Evolutionary conservation across 2,888 invertebrate genomes (phyloP), one percentile per base, ranked within the genome.

Genomic region (Maniola hyperantus): DNA sequence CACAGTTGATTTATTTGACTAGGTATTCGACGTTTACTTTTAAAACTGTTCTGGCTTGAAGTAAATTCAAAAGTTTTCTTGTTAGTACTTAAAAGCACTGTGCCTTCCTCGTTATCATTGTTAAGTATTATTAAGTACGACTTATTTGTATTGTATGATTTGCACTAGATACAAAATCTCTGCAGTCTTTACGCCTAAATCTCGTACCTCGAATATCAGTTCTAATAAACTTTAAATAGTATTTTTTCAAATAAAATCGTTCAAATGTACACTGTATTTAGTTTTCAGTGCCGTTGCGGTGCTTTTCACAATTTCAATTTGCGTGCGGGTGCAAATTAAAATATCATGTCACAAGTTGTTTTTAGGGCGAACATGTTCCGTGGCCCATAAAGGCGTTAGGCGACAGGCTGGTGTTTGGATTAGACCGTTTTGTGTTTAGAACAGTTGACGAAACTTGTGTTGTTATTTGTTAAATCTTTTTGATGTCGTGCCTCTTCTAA

Each of bases 321-420:
- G 44, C 44, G 7, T 11, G 33, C 46, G 33, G 8, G 44, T 11
- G 6, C 34, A 48, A 59, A 59, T 59, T 59, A 59, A 59, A 59
- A 59, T 48, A 48, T 59, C 59, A 59, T 33, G 44, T 59, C 59
- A 59, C 33, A 57, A n/a, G 46, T 59, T 59, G 44, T 58, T 59
- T 57, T 54, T 36, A 36, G 39, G 13, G 57, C 20, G 5, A 20
- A 13, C 20, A 20, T 57, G 15, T 34, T 48, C 33, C 11, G 46
- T 46, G 15, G 5, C 6, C 39, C 39, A 13, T 57, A 57, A 20
- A 42, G 20, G 42, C 39, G 39, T 42, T 57, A 46, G 34, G 18
- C 55, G 34, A 36, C 15, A 34, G 15, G 55, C 36, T 13, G 48
- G 18, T 4, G 48, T 48, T 48, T 18, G 48, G 48, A 48, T 18